Percentiles rank a stretch among this genome's conserved stretches.
Conservation (phyloP, 2,113 vertebrate genomes). For the Xyrauchen texanus region DNA sequence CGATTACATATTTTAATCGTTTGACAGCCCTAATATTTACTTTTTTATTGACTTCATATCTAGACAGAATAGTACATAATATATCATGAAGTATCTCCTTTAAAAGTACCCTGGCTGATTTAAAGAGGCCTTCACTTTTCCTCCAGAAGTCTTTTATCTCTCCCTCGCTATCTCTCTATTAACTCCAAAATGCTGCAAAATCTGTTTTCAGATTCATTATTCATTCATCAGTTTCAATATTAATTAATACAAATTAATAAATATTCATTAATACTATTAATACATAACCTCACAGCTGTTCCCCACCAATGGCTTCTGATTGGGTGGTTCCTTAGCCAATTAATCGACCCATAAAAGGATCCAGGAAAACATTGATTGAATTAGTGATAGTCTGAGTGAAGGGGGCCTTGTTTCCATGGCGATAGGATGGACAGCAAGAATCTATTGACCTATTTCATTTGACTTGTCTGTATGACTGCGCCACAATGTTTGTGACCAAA, state of each 20-base stretch:
- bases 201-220: slow-evolving; percentile 44
- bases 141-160: neutral
- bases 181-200: neutral
- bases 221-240: slow-evolving; percentile 21
- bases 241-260: too few relatives aligned
- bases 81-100: neutral
- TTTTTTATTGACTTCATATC: neutral
- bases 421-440: slow-evolving; percentile 16
- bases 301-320: neutral
- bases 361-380: slow-evolving; percentile 56
- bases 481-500: too few relatives aligned
- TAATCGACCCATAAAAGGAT: neutral
- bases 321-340: slow-evolving; percentile 18
- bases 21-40: too few relatives aligned
- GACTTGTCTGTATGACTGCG: too few relatives aligned
- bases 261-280: too few relatives aligned
- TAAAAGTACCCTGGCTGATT: slow-evolving; percentile 24
- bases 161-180: neutral
- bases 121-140: slow-evolving; percentile 3
- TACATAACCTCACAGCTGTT: too few relatives aligned
- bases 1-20: too few relatives aligned
- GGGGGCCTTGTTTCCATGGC: slow-evolving; percentile 37
- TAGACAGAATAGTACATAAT: neutral
- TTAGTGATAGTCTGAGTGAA: slow-evolving; percentile 46
- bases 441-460: too few relatives aligned